A percentile compares a stretch with the other conserved stretches of the same genome.
Evolutionary conservation across 2,888 invertebrate species (phyloP).

Genomic region (Lasioglossum morio): DNA sequence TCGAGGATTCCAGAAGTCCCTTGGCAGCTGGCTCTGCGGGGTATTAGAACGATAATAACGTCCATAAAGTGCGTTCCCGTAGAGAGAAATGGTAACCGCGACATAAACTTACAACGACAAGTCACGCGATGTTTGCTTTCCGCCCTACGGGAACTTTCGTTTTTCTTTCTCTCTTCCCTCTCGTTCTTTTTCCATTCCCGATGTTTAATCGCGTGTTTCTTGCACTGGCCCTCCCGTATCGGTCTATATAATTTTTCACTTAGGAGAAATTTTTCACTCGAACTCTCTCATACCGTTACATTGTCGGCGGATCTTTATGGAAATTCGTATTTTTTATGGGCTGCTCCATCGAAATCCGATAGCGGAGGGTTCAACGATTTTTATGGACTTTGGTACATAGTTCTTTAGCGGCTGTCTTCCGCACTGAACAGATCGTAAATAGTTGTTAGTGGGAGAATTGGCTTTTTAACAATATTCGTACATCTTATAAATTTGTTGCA

Average conservation of each 20-base stretch:
- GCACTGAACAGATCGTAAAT: not conserved
- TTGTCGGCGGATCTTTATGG: not conserved
- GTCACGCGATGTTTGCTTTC: conserved; percentile 32
- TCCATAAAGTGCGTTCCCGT: conserved; percentile 52
- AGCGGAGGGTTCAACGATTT: not conserved
- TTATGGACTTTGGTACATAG: not conserved
- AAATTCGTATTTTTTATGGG: not conserved
- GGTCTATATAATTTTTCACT: not conserved
- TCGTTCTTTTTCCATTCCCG: conserved; percentile 4
- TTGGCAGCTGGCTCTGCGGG: conserved; percentile 34
- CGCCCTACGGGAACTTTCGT: not conserved
- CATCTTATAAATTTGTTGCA: too few relatives aligned
- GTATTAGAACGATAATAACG: conserved; percentile 52
- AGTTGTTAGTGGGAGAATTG: not conserved
- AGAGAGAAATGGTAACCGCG: conserved; percentile 48
- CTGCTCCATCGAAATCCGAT: not conserved
- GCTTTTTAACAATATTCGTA: too few relatives aligned
- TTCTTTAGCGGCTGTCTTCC: not conserved
- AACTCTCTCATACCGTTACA: not conserved
- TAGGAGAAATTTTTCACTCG: not conserved
- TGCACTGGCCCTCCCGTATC: not conserved
- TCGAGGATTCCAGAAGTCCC: conserved; percentile 37
- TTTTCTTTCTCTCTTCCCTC: conserved; percentile 15
- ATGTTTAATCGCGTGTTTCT: conserved; percentile 8
- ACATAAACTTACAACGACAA: conserved; percentile 52